phyloP scores from a whole-genome alignment of 2,797 vertebrate species.

The Micromesistius poutassou region DNA sequence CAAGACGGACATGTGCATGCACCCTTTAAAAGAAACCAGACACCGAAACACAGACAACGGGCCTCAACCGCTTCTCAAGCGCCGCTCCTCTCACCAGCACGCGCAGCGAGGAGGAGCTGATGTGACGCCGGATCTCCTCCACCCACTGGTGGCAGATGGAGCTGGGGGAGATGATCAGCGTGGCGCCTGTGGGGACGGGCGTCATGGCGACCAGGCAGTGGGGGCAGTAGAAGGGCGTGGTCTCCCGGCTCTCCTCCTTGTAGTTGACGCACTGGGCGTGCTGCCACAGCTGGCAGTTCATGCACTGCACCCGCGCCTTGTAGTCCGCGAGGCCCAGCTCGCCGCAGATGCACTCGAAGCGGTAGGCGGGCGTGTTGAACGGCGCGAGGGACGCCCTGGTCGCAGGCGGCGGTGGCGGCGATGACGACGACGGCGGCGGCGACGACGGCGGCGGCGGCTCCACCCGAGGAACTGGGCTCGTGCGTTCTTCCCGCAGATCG shows the following conservation, averaged over 20 bases:
- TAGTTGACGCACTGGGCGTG: conserved; percentile 96
- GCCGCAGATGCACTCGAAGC: conserved; percentile 96
- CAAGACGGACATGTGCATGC: no score
- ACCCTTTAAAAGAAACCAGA: neutral
- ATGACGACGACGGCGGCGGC: neutral
- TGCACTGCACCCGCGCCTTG: conserved; percentile 93
- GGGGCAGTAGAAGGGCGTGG: conserved; percentile 94
- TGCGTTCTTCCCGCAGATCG: conserved; percentile 2
- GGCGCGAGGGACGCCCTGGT: conserved; percentile 68
- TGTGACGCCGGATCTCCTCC: conserved; percentile 94
- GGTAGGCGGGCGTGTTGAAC: conserved; percentile 83
- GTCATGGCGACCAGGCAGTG: conserved; percentile 99
- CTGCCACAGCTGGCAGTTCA: conserved; percentile 95
- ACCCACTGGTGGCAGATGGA: conserved; percentile 99
- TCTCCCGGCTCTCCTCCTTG: conserved; percentile 84
- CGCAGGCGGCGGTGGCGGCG: conserved; percentile 44
- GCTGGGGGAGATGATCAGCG: conserved; percentile 95
- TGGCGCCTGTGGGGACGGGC: conserved; percentile 89
- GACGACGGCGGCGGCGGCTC: conserved; percentile 32
- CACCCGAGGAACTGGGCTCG: conserved; percentile 8
- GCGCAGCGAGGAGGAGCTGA: conserved; percentile 85
- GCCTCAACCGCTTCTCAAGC: neutral
- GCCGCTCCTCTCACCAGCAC: conserved; percentile 80
- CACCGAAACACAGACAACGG: neutral
- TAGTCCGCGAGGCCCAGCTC: conserved; percentile 85